A percentile compares a stretch with the other conserved stretches of the same genome.
phyloP scores from a whole-genome alignment of 1,140 invertebrate genomes.

The Brachionus manjavacas region DNA sequence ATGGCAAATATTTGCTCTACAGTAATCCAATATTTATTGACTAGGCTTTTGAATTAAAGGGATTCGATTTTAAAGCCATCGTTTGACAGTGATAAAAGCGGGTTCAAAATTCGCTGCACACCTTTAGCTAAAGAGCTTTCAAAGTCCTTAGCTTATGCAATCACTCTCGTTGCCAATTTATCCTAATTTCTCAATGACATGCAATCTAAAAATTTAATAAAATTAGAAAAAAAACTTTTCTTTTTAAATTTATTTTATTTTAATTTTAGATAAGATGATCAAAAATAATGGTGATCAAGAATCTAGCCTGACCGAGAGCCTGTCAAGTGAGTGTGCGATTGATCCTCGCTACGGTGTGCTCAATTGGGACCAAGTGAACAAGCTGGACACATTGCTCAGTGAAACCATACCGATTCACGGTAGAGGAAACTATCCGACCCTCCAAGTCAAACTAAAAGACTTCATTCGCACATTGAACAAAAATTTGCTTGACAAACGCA shows the following conservation, averaged over 20 bases:
- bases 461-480: not conserved
- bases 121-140: not conserved
- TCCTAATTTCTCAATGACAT: not conserved
- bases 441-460: conserved; percentile 24
- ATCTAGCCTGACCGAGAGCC: not conserved
- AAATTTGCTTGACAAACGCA: not conserved
- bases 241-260: not conserved
- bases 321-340: not conserved
- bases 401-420: conserved; percentile 22
- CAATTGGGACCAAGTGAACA: conserved; percentile 36
- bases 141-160: not conserved
- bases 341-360: not conserved
- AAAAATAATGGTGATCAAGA: not conserved
- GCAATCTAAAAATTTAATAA: not conserved
- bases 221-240: not conserved
- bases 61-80: not conserved
- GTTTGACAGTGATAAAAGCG: not conserved
- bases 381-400: not conserved
- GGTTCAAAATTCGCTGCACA: not conserved
- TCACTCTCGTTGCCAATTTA: not conserved
- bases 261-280: conserved; percentile 23
- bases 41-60: not conserved
- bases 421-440: conserved; percentile 28
- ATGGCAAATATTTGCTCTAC: not conserved
- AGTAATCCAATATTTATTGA: not conserved